Base-by-base conservation (phyloP, 2,113 vertebrate species). In the Nyctibius bracteatus region DNA sequence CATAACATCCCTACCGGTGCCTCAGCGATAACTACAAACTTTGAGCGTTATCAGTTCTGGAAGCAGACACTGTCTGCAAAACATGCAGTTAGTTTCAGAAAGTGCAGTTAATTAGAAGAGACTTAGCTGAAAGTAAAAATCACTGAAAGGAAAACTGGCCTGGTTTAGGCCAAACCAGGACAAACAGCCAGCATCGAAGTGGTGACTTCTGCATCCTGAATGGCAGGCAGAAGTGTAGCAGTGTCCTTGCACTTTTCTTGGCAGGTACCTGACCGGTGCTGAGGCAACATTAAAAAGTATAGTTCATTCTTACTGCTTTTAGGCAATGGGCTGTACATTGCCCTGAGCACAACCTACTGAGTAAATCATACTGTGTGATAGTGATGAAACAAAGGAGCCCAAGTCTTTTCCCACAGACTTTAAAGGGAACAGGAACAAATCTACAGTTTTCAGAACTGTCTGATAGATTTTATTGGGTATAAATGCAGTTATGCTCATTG, bases 241-340 rank as follows among this genome's bases (percentile, higher is more conserved):
- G 6, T 54, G 31, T 33, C 44, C 30, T 80, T 63, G 47, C 8
- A 24, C 33, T 80, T 49, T n/a, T 63, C 14, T 27, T 72, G 16
- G 6, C 33, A 23, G 12, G 5, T 47, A 28, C 31, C 18, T 72
- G 30, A 51, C 27, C 6, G 3, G 7, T 23, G n/a, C 19, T 67
- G 37, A 62, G 39, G 1, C 44, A 83, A 17, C 17, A 8, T 31
- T 49, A 31, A 86, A 63, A 81, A 31, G 2, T 30, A 18, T 23
- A 51, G 23, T 65, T 68, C 25, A 27, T 43, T 23, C 30, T 70
- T 51, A 10, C 30, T 12, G 14, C 14, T 19, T 72, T 66, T 47
- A 6, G 6, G 46, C 31, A 17, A 20, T 5, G 8, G 12, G 14
- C 8, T 16, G 12, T 11, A 20, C 4, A 1, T 13, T 52, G 22